Evolutionary conservation across 2,113 vertebrate genomes (phyloP), one percentile per base, ranked within the genome.

Genomic region (Mola mola): DNA sequence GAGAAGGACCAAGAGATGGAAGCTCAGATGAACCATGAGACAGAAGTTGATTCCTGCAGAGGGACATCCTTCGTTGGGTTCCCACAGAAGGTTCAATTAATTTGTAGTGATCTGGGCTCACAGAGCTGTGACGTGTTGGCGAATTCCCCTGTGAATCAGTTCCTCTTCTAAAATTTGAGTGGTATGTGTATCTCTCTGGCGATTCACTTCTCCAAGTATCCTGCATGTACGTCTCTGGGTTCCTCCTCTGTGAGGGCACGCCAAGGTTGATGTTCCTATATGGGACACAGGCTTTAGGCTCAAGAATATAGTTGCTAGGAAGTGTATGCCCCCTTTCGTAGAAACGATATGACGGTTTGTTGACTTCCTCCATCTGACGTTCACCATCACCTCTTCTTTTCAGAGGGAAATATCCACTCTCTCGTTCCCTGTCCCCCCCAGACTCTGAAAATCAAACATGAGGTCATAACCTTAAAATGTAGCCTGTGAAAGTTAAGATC

Each of bases 231-330:
- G 88, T 88, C 7, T 89, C 87, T 1, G 15, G 52, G 63, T 65
- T 90, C 40, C 92, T 86, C 64, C 91, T 84, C 28, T 88, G 75
- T 10, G 92, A 93, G 0, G 92, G 92, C 29, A 92, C 38, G 5
- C 92, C 92, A 0, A 93, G 88, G 67, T 89, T 91, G 5, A 88
- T 61, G 16, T 88, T 93, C 63, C 92, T 82, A 71, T 84, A 93
- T 6, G 92, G 92, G 26, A 93, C 90, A 4, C 80, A 82, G 53
- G 89, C 90, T 79, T 93, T 93, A 61, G 91, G 84, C 51, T 92
- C 92, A 2, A 67, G 86, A 9, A 87, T 82, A 59, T 88, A 86
- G 76, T 90, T 91, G 64, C 36, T 87, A 5, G 92, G 92, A 26
- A 93, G 89, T n/a, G 92, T 75, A 51, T 66, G 92, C 1, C 91